phyloP scores from a whole-genome alignment of 2,113 vertebrate genomes.

The Bujurquina vittata region DNA sequence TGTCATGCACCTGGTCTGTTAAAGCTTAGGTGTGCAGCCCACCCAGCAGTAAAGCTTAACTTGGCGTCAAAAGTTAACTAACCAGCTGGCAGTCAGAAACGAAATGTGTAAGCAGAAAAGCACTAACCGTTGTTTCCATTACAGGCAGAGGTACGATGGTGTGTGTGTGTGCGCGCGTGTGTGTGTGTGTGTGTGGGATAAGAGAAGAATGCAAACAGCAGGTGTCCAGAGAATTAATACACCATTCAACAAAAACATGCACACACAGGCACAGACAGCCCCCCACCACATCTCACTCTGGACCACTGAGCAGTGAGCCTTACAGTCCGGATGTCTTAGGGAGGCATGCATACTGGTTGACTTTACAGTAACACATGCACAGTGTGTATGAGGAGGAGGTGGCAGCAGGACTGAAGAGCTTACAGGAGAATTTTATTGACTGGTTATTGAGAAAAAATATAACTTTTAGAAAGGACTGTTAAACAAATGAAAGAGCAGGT shows the following conservation, averaged over 20 bases:
- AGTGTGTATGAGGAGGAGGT: not conserved
- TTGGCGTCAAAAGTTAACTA: constrained; percentile 54
- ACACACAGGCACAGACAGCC: constrained; percentile 10
- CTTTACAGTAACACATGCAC: constrained; percentile 13
- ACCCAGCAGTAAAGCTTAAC: constrained; percentile 52
- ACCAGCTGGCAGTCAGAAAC: constrained; percentile 71
- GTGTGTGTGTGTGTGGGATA: constrained; percentile 45
- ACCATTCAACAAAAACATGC: constrained; percentile 23
- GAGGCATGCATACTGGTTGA: constrained; percentile 16
- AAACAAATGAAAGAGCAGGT: constrained; percentile 45
- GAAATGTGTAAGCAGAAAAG: constrained; percentile 59
- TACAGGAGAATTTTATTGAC: constrained; percentile 33
- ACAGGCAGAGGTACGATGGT: constrained; percentile 14
- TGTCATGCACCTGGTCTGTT: constrained; percentile 47
- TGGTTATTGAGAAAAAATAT: constrained; percentile 16
- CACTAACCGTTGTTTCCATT: constrained; percentile 63
- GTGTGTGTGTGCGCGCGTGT: constrained; percentile 34
- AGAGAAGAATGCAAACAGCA: constrained; percentile 76
- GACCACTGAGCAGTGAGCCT: constrained; percentile 58
- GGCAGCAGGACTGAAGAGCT: constrained; percentile 15
- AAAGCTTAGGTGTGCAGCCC: constrained; percentile 20
- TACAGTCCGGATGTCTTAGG: constrained; percentile 32
- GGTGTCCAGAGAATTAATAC: constrained; percentile 68
- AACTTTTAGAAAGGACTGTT: constrained; percentile 28
- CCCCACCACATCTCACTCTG: constrained; percentile 13